Percentiles rank a stretch among this genome's conserved stretches.
phyloP scores from a whole-genome alignment of 2,113 vertebrate species.

The Ploceus nigricollis region DNA sequence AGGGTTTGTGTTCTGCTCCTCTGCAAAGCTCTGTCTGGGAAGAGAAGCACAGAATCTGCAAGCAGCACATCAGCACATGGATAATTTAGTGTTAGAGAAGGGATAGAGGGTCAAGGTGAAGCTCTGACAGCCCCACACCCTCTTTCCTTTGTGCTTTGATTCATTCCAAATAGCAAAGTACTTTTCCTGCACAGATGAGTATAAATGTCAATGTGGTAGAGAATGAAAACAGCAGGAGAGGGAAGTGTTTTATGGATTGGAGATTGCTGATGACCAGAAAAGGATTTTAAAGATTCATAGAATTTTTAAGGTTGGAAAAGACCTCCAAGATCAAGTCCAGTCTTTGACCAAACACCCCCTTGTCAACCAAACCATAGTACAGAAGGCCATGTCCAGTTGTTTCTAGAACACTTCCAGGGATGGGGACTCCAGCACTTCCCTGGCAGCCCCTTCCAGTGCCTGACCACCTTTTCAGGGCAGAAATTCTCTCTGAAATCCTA shows the following conservation, averaged over 20 bases:
- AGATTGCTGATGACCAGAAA: neutral
- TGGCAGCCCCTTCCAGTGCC: neutral
- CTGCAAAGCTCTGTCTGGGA: neutral
- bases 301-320: neutral
- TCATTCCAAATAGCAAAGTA: neutral
- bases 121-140: neutral
- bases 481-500: neutral
- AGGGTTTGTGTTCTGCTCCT: neutral
- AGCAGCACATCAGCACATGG: neutral
- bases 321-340: neutral
- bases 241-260: neutral
- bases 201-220: rapidly evolving
- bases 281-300: neutral
- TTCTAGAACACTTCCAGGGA: neutral
- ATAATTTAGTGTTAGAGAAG: neutral
- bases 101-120: neutral
- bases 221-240: neutral
- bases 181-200: neutral
- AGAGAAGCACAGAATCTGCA: neutral
- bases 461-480: neutral
- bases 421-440: neutral
- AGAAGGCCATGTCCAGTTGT: neutral
- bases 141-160: neutral
- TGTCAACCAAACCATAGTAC: neutral
- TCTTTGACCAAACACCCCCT: neutral